Percentiles rank a stretch among this genome's conserved stretches.
Evolutionary conservation across 1,140 invertebrate genomes (phyloP).

Genomic region (Panonychus citri): DNA sequence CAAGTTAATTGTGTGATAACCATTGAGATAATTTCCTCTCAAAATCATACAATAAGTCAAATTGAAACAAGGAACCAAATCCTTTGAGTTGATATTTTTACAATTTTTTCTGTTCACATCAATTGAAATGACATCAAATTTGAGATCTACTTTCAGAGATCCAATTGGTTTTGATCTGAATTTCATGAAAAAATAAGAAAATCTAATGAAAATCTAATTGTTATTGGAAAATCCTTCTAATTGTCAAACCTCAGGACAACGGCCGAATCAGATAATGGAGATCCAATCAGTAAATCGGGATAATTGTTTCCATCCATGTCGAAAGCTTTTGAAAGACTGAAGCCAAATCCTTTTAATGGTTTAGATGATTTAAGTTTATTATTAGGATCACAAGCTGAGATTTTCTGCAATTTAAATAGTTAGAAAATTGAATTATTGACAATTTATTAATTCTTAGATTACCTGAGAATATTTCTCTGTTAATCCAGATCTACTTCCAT

Average conservation of each 20-base stretch:
- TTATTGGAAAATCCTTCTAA: neutral
- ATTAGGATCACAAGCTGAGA: neutral
- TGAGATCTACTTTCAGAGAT: neutral
- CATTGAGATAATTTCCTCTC: neutral
- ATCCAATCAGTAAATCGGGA: slow-evolving; percentile 9
- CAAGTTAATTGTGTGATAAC: neutral
- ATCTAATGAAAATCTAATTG: neutral
- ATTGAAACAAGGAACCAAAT: neutral
- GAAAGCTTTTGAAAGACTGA: neutral
- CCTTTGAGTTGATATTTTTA: too few species aligned
- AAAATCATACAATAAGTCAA: neutral
- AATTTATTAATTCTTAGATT: slow-evolving; percentile 3
- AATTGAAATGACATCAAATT: neutral
- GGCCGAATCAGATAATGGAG: slow-evolving; percentile 7
- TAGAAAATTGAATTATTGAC: neutral
- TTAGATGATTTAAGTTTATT: too few species aligned
- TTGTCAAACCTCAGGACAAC: neutral
- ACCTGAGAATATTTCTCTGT: slow-evolving; percentile 47
- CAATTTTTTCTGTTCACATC: neutral
- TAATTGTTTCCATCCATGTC: slow-evolving; percentile 8
- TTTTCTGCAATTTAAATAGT: neutral
- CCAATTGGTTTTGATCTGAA: neutral
- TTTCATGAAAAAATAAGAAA: neutral
- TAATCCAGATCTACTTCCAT: slow-evolving; percentile 29
- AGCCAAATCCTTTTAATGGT: slow-evolving; percentile 6